Evolutionary conservation across 1,140 invertebrate species (phyloP).

Genomic region (Belonocnema kinseyi): DNA sequence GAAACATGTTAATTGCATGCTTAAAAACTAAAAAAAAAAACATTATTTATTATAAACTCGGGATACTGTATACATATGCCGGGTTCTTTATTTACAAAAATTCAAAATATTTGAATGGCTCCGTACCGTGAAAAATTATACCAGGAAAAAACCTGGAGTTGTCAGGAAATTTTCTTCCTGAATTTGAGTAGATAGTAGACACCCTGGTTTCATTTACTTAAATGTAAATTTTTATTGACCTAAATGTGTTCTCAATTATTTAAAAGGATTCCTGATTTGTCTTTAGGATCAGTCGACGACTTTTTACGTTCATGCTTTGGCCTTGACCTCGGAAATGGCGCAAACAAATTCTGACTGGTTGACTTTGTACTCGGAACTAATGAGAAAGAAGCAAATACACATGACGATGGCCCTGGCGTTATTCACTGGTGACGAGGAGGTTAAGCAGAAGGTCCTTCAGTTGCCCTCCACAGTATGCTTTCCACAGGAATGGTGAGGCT

Average conservation of each 20-base stretch:
- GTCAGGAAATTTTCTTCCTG: no score
- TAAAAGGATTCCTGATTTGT: constrained; percentile 32
- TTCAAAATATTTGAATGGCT: no score
- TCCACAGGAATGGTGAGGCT: constrained; percentile 67
- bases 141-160: no score
- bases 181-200: no score
- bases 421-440: constrained; percentile 70
- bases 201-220: no score
- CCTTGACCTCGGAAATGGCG: constrained; percentile 71
- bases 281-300: constrained; percentile 66
- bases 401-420: constrained; percentile 76
- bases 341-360: constrained; percentile 72
- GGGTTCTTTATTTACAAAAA: no score
- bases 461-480: constrained; percentile 71
- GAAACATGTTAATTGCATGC: no score
- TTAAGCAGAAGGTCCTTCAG: constrained; percentile 74
- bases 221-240: background rate
- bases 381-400: constrained; percentile 74
- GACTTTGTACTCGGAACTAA: constrained; percentile 70
- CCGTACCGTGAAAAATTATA: no score
- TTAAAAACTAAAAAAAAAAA: no score
- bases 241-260: constrained; percentile 2
- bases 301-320: constrained; percentile 74
- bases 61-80: no score
- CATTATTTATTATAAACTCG: no score